Conservation (phyloP, 1,140 invertebrate genomes). For the Chlorops oryzae region DNA sequence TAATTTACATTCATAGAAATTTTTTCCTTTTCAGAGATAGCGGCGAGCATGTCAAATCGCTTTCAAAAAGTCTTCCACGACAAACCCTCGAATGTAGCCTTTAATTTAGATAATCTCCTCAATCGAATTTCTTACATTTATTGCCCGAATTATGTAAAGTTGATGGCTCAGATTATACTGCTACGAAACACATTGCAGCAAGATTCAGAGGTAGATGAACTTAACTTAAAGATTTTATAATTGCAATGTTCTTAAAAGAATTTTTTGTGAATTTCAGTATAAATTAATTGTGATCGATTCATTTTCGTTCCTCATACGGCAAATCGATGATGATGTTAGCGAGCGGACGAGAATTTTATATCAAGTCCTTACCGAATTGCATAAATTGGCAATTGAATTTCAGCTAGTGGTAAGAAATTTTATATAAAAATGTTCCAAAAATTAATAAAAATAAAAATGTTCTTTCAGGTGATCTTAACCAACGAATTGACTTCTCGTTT, state of each 20-base stretch:
- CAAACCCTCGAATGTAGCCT: not conserved
- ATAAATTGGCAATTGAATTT: constrained; percentile 21
- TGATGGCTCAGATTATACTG: constrained; percentile 21
- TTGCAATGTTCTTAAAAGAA: not conserved
- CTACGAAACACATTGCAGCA: constrained; percentile 13
- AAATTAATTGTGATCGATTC: constrained; percentile 35
- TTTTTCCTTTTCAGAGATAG: constrained; percentile 15
- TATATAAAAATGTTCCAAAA: constrained; percentile 6
- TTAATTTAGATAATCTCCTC: constrained; percentile 24
- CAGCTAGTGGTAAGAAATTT: constrained; percentile 26
- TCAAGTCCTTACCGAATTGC: constrained; percentile 23
- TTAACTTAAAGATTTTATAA: not conserved
- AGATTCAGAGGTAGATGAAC: constrained; percentile 11
- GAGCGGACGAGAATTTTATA: constrained; percentile 23
- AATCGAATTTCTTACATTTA: constrained; percentile 27
- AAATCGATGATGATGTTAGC: constrained; percentile 16
- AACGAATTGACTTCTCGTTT: constrained; percentile 54
- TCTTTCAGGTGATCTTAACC: constrained; percentile 50
- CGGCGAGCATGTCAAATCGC: not conserved
- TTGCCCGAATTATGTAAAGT: constrained; percentile 18
- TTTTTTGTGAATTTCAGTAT: constrained; percentile 18
- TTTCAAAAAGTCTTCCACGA: constrained; percentile 5
- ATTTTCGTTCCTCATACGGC: constrained; percentile 25
- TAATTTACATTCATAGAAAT: not conserved
- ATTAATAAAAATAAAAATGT: constrained; percentile 3